Base-by-base conservation (phyloP, 2,113 vertebrate species). In the Apteryx mantelli region DNA sequence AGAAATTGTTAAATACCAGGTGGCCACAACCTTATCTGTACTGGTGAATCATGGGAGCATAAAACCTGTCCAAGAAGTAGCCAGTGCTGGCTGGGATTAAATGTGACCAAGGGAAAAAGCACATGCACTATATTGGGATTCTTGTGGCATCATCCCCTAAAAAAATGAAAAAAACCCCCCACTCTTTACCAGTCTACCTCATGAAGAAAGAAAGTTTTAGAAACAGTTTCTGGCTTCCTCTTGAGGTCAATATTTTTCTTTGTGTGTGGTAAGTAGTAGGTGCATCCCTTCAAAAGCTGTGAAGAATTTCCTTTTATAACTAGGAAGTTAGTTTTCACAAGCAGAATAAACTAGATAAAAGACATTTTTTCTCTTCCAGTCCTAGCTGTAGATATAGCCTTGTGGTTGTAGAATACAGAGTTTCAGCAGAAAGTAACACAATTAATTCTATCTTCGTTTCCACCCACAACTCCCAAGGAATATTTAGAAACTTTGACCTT, bases 371-470 rank as follows among this genome's bases (percentile, higher is more conserved):
- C 40, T 90, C 20, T 74, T 83, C n/a, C 25, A 60, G 40, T 70
- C 40, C 69, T 78, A 88, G 34, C 30, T 5, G 4, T 78, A 86
- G 83, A 81, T 70, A 61, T 0, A 86, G 18, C 30, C 30, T 86
- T 91, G 83, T 89, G 55, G 30, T 50, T 91, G 50, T 60, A 52
- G 50, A 77, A 34, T 21, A 76, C 25, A 76, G 42, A 50, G 20
- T 75, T 93, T 88, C 76, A 81, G 63, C 24, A 78, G 46, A 84
- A 86, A 83, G 26, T 42, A 78, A 81, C 40, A 83, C 55, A 83
- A 58, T 81, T 91, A 88, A 93, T 95, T 91, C 82, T 92, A 44
- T 71, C 69, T 91, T 92, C 7, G 21, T 89, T 95, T 95, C 73
- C 80, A 93, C 80, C 55, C 91, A 75, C 80, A 93, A 28, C 26